These are phyloP conservation scores for Drosophila tristis DNA, from an alignment of 1,140 invertebrate genomes.

Conservation along the genomic window DNA sequence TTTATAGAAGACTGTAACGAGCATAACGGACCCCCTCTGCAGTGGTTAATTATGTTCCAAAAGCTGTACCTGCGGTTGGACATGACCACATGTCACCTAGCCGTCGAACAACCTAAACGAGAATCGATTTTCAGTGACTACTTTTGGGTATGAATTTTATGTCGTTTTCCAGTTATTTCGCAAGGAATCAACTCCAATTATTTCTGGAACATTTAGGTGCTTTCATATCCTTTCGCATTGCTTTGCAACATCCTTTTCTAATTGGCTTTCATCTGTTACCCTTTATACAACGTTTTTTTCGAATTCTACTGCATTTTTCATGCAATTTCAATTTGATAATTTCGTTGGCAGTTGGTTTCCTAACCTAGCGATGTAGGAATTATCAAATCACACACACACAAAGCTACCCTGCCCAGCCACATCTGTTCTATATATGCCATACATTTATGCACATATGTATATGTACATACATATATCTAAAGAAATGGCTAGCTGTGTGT, in stretches of 20 bases:
- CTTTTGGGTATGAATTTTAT: neutral
- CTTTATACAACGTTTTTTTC: neutral
- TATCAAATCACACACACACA: neutral
- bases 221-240: neutral
- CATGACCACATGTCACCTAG: neutral
- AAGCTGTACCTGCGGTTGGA: slow-evolving; percentile 19
- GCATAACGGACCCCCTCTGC: slow-evolving; percentile 33
- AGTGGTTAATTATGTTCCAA: slow-evolving; percentile 44
- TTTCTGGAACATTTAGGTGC: neutral
- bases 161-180: neutral
- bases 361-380: slow-evolving; percentile 36
- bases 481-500: slow-evolving; percentile 1
- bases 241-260: neutral
- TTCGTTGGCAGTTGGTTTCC: slow-evolving; percentile 29
- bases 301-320: slow-evolving; percentile 26
- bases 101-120: neutral
- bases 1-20: slow-evolving; percentile 37
- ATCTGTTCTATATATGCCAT: neutral
- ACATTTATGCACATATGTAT: too few relatives aligned
- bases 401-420: neutral
- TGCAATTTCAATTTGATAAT: slow-evolving; percentile 49
- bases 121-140: slow-evolving; percentile 8
- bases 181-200: neutral
- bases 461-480: neutral
- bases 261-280: neutral